Conservation (phyloP, 1,140 invertebrate species). For the Lineus longissimus region DNA sequence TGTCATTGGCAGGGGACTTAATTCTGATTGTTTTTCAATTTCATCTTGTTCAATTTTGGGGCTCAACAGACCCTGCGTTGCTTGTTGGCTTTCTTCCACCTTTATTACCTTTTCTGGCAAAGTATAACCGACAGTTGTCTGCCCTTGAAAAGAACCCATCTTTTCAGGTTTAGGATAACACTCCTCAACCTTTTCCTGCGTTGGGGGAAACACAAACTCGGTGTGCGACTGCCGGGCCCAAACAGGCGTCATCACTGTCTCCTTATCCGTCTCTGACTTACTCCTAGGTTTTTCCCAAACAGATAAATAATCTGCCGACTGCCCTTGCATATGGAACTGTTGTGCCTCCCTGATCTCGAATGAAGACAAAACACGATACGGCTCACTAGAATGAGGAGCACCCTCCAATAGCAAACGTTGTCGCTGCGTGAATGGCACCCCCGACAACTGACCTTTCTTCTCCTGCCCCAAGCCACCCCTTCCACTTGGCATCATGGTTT, state of each 20-base stretch:
- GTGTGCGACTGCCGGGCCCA: background rate
- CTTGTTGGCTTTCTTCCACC: background rate
- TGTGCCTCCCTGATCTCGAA: too few relatives aligned
- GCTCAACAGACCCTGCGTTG: background rate
- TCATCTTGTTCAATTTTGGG: background rate
- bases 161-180: background rate
- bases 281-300: background rate
- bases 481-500: too few relatives aligned
- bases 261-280: conserved; percentile 3
- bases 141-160: background rate
- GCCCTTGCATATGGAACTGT: too few relatives aligned
- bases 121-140: background rate
- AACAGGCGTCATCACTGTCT: background rate
- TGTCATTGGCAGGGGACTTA: background rate
- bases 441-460: too few relatives aligned
- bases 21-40: background rate
- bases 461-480: too few relatives aligned
- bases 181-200: too few relatives aligned
- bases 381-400: too few relatives aligned
- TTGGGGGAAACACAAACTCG: background rate
- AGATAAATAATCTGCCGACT: too few relatives aligned
- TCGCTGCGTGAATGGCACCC: too few relatives aligned
- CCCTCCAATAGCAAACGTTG: too few relatives aligned
- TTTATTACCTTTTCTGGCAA: background rate
- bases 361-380: too few relatives aligned